These are phyloP conservation scores for Trissolcus basalis DNA, from an alignment of 1,140 invertebrate genomes.

Conservation along the genomic window DNA sequence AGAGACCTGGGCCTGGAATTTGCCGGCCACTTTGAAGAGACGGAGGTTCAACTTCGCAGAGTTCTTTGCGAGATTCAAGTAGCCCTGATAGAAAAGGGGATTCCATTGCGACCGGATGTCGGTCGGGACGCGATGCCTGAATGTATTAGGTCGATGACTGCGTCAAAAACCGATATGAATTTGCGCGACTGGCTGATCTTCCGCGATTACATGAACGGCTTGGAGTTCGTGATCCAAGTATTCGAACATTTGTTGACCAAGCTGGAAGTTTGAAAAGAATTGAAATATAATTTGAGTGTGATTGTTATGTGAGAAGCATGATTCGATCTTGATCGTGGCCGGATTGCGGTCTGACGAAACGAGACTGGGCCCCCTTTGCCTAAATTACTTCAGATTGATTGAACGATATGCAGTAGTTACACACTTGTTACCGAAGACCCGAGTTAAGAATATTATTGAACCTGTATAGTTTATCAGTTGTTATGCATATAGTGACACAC, in stretches of 20 bases:
- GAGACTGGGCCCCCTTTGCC: too few species aligned
- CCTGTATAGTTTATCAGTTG: too few species aligned
- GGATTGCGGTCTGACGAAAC: slow-evolving; percentile 25
- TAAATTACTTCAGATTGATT: too few species aligned
- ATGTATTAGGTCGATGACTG: slow-evolving; percentile 72
- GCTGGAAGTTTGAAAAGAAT: slow-evolving; percentile 61
- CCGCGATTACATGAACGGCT: slow-evolving; percentile 80
- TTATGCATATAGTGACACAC: too few species aligned
- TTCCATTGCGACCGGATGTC: slow-evolving; percentile 75
- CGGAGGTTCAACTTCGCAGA: slow-evolving; percentile 77
- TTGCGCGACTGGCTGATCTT: slow-evolving; percentile 82
- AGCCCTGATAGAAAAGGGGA: slow-evolving; percentile 77
- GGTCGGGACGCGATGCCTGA: slow-evolving; percentile 78
- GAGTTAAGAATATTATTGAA: slow-evolving; percentile 34
- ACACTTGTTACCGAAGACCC: slow-evolving; percentile 32
- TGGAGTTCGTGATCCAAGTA: slow-evolving; percentile 79
- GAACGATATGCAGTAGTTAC: too few species aligned
- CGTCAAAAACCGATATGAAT: slow-evolving; percentile 72
- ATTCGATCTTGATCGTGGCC: too few species aligned
- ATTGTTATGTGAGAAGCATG: slow-evolving; percentile 33
- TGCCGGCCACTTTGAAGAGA: slow-evolving; percentile 75
- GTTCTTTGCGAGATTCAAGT: slow-evolving; percentile 78
- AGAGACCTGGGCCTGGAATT: slow-evolving; percentile 74
- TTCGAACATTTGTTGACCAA: slow-evolving; percentile 73
- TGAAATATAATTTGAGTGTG: slow-evolving; percentile 28